Evolutionary conservation across 2,113 vertebrate genomes (phyloP).

Genomic region (Xiphophorus couchianus): DNA sequence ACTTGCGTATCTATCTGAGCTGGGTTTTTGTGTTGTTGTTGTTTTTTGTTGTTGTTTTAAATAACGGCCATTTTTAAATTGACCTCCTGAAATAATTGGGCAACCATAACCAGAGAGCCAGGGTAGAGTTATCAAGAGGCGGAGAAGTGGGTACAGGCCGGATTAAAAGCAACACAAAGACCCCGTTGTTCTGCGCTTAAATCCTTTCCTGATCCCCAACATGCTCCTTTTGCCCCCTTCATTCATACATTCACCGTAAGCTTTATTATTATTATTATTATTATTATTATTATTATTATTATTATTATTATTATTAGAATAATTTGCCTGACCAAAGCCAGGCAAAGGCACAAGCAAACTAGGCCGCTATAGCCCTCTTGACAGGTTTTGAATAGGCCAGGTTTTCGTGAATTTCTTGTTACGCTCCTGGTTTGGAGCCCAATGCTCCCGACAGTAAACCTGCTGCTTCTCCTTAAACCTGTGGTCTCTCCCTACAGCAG

Average conservation of each 20-base stretch:
- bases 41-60: neutral
- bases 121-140: slow-evolving; percentile 11
- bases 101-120: slow-evolving; percentile 19
- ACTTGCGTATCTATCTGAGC: neutral
- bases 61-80: slow-evolving; percentile 40
- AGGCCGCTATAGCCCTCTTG: too few species aligned
- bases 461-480: too few species aligned
- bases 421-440: too few species aligned
- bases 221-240: slow-evolving; percentile 61
- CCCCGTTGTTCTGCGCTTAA: slow-evolving; percentile 76
- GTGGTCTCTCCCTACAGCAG: too few species aligned
- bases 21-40: too few species aligned
- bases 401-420: too few species aligned
- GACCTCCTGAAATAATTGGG: slow-evolving; percentile 62
- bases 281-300: too few species aligned
- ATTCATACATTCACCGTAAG: slow-evolving; percentile 38
- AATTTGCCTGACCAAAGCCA: too few species aligned
- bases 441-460: too few species aligned
- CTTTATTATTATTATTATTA: neutral
- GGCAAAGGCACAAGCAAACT: neutral
- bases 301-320: too few species aligned
- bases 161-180: slow-evolving; percentile 82
- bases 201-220: slow-evolving; percentile 77
- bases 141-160: slow-evolving; percentile 56
- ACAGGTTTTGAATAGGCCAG: too few species aligned